These are phyloP conservation scores for Cyprinodon tularosa DNA, from an alignment of 2,113 vertebrate species.

Conservation along the genomic window DNA sequence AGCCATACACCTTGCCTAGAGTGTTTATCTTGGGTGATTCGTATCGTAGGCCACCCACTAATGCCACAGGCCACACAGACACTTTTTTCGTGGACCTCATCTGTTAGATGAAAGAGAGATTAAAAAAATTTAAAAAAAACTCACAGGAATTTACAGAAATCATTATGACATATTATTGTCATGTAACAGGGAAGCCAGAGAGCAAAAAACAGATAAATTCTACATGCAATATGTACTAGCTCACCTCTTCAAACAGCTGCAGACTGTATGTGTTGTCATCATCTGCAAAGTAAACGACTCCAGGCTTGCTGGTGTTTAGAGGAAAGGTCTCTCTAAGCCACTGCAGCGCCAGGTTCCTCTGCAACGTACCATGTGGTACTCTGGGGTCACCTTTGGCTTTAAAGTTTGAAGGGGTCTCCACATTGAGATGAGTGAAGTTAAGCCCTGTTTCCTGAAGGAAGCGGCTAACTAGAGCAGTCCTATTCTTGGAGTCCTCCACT, in stretches of 20 bases:
- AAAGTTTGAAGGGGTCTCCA: constrained; percentile 48
- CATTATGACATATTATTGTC: neutral
- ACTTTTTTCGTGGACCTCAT: constrained; percentile 80
- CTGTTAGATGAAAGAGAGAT: constrained; percentile 62
- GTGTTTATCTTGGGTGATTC: constrained; percentile 86
- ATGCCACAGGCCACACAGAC: constrained; percentile 84
- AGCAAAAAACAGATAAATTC: no score
- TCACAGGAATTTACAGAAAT: neutral
- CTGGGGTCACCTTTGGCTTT: constrained; percentile 75
- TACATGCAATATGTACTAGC: neutral
- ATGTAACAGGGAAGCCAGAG: neutral
- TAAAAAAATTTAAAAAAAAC: neutral
- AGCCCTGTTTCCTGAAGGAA: no score
- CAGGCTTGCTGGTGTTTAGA: no score
- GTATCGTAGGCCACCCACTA: constrained; percentile 84
- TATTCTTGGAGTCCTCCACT: no score
- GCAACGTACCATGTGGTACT: constrained; percentile 87
- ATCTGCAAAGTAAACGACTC: no score
- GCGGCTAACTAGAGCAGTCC: no score
- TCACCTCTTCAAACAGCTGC: constrained; percentile 95
- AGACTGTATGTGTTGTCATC: constrained; percentile 30
- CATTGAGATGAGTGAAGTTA: no score
- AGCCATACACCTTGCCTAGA: constrained; percentile 70
- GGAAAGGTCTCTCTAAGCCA: no score
- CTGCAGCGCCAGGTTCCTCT: constrained; percentile 89